A percentile compares a stretch with the other conserved stretches of the same genome.
Conservation (phyloP, 2,113 vertebrate genomes). For the Triplophysa rosa region DNA sequence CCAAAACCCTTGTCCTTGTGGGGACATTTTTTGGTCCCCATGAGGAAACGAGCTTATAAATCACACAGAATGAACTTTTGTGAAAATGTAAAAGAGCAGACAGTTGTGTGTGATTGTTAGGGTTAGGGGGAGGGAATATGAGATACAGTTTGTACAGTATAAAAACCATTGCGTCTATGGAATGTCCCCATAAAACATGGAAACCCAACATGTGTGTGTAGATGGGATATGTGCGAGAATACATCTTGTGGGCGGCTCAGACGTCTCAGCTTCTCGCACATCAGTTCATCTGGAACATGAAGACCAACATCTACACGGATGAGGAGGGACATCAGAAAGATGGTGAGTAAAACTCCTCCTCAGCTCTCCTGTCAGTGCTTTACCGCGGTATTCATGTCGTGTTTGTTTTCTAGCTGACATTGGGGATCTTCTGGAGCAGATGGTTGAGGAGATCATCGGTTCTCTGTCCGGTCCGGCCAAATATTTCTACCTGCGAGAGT, state of each 20-base stretch:
- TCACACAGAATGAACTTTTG: too few relatives aligned
- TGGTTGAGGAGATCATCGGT: constrained; percentile 92
- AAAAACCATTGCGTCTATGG: too few relatives aligned
- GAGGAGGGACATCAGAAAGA: constrained; percentile 93
- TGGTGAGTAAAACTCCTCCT: constrained; percentile 75
- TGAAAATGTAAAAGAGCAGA: too few relatives aligned
- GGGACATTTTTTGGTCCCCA: too few relatives aligned
- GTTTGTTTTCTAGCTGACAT: constrained; percentile 83
- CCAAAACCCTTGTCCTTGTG: too few relatives aligned
- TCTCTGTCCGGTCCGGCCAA: constrained; percentile 92
- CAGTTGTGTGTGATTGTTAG: too few relatives aligned
- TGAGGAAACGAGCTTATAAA: too few relatives aligned
- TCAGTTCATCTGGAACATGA: constrained; percentile 99
- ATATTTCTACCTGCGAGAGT: constrained; percentile 96
- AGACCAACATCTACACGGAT: constrained; percentile 91
- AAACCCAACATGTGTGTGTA: constrained; percentile 64
- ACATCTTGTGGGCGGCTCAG: constrained; percentile 93
- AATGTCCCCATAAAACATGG: too few relatives aligned
- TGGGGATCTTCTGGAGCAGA: constrained; percentile 88
- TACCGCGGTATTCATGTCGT: neutral
- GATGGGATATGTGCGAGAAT: constrained; percentile 97
- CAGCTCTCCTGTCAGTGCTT: neutral
- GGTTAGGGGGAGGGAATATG: too few relatives aligned
- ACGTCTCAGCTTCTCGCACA: constrained; percentile 95
- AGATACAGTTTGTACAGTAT: too few relatives aligned